Base-by-base conservation (phyloP, 2,797 vertebrate genomes). In the Simalia tracyae region DNA sequence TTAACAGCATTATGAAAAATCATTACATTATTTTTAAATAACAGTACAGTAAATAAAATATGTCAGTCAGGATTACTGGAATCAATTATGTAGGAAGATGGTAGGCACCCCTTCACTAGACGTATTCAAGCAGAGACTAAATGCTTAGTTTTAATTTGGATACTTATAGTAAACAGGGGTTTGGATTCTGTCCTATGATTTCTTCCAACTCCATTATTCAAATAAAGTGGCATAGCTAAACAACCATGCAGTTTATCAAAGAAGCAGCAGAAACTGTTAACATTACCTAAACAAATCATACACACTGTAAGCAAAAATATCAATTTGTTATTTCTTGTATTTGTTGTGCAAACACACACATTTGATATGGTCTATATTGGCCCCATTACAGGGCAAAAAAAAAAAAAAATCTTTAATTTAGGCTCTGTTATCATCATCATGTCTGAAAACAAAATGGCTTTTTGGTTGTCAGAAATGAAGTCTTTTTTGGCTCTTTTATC, bases 361-460 rank as follows among this genome's bases (percentile, higher is more conserved):
- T 24, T 81, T 46, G 19, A 81, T 31, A 72, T 36, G 36, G 66
- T 19, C n/a, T 72, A 19, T 17, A 36, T n/a, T 72, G 72, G 72
- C 36, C 4, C 72, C 19, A 81, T 24, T 81, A 24, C 9, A 24
- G 42, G 36, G 72, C 19, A 46, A 36, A 81, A 81, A 81, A 46
- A 81, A 46, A 81, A 46, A 24, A 19, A 46, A 46, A 81, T 11
- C 19, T 36, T 4, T 19, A 81, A 3, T 46, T 81, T 46, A 81
- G 72, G 46, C 19, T 54, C 59, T 84, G 8, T 46, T 61, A 57
- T 26, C 54, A 56, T 85, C 46, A 84, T 42, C 4, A 14, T 50
- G 60, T 84, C 89, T 61, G 89, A 90, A 89, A 90, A 61, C n/a
- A 84, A 84, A 60, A 60, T 59, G 56, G 31, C 76, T 46, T 84